Conservation (phyloP, 1,140 invertebrate species). For the Hermatobates lingyangjiaoensis region DNA sequence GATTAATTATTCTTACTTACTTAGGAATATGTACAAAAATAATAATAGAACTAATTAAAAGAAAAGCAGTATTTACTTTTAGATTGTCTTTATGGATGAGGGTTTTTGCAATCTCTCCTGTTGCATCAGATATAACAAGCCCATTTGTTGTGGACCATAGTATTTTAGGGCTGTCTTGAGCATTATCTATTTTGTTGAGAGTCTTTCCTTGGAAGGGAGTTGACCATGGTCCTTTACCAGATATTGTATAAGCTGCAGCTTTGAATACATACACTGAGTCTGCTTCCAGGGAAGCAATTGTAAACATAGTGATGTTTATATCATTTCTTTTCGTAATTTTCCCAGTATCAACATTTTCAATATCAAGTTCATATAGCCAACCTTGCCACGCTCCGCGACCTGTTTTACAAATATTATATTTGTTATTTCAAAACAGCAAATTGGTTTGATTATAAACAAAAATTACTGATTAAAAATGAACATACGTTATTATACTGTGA, state of each 20-base stretch:
- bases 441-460: too few relatives aligned
- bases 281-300: slow-evolving; percentile 44
- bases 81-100: slow-evolving; percentile 36
- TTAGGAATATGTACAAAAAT: neutral
- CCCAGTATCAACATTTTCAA: slow-evolving; percentile 29
- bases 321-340: slow-evolving; percentile 28
- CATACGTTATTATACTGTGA: too few relatives aligned
- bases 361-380: slow-evolving; percentile 65
- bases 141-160: slow-evolving; percentile 30
- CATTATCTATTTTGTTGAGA: too few relatives aligned
- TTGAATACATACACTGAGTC: slow-evolving; percentile 56
- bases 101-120: slow-evolving; percentile 44
- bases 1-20: neutral
- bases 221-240: slow-evolving; percentile 67
- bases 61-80: slow-evolving; percentile 21
- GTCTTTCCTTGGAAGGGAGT: slow-evolving; percentile 47
- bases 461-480: too few relatives aligned
- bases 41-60: slow-evolving; percentile 2
- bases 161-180: slow-evolving; percentile 15
- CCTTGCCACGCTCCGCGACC: slow-evolving; percentile 57
- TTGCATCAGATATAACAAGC: slow-evolving; percentile 47
- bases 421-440: too few relatives aligned
- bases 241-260: slow-evolving; percentile 52
- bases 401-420: too few relatives aligned
- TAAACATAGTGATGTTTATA: slow-evolving; percentile 37